phyloP scores from a whole-genome alignment of 2,797 vertebrate species.

The Trachops cirrhosus region DNA sequence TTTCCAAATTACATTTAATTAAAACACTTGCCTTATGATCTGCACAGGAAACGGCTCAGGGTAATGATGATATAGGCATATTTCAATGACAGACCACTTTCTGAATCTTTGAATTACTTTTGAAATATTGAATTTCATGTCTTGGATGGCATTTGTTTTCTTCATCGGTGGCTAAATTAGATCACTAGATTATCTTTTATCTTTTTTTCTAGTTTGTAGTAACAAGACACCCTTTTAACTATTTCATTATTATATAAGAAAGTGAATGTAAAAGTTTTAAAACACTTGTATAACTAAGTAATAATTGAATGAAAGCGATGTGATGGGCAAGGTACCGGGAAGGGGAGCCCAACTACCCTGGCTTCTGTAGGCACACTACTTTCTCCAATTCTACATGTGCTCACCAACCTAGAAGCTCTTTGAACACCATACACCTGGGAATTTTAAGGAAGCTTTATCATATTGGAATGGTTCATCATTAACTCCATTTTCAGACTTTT shows the following conservation, averaged over 20 bases:
- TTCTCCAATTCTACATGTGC: no score
- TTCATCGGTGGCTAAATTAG: slow-evolving; percentile 6
- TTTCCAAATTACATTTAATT: slow-evolving; percentile 36
- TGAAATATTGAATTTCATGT: not conserved
- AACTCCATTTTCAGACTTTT: not conserved
- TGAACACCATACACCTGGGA: not conserved
- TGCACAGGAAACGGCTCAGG: slow-evolving; percentile 11
- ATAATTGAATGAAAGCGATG: not conserved
- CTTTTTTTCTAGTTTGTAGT: not conserved
- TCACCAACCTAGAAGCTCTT: not conserved
- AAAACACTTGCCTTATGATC: not conserved
- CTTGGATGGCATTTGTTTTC: not conserved
- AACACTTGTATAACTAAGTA: no score
- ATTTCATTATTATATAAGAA: not conserved
- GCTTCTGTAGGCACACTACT: not conserved
- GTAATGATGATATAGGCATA: not conserved
- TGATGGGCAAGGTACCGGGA: no score
- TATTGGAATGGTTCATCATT: not conserved
- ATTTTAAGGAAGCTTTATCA: not conserved
- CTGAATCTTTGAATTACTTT: slow-evolving; percentile 69
- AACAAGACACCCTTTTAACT: not conserved
- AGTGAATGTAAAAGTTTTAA: no score
- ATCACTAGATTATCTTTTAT: not conserved
- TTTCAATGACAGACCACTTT: slow-evolving; percentile 71
- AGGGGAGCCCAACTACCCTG: not conserved